Conservation (phyloP, 2,113 vertebrate species). For the Strigops habroptila region DNA sequence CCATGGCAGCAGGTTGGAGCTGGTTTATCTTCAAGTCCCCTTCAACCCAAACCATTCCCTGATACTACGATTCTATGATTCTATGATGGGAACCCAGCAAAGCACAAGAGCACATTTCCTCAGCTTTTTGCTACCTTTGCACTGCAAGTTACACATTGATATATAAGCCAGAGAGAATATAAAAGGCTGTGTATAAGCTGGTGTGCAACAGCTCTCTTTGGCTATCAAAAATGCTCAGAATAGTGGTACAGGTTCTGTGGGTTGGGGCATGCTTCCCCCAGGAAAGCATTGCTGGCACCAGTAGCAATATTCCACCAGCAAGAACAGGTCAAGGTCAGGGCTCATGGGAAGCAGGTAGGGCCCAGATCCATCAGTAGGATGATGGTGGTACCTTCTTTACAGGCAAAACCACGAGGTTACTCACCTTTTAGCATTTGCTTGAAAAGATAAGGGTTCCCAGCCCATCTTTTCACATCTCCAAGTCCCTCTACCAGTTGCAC, state of each 20-base stretch:
- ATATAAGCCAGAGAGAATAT: not conserved
- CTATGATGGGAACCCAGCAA: not conserved
- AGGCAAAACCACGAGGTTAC: not conserved
- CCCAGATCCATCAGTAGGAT: fast-evolving
- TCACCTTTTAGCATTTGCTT: not conserved
- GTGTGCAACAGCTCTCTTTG: too few species aligned
- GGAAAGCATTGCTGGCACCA: not conserved
- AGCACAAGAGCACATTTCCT: not conserved
- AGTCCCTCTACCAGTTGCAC: not conserved
- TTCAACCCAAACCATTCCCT: not conserved
- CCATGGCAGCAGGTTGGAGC: not conserved
- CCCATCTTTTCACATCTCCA: not conserved
- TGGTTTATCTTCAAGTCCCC: not conserved
- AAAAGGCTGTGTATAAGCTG: fast-evolving
- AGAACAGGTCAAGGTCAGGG: not conserved
- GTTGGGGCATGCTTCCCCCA: fast-evolving
- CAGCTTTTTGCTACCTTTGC: not conserved
- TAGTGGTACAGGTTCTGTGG: not conserved
- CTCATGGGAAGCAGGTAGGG: fast-evolving
- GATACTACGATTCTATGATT: not conserved
- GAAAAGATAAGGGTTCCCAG: not conserved
- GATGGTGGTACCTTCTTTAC: not conserved
- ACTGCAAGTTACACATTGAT: fast-evolving
- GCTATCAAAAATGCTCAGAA: not conserved
- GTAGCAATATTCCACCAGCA: not conserved